Base-by-base conservation (phyloP, 2,797 vertebrate species). In the Menidia menidia region DNA sequence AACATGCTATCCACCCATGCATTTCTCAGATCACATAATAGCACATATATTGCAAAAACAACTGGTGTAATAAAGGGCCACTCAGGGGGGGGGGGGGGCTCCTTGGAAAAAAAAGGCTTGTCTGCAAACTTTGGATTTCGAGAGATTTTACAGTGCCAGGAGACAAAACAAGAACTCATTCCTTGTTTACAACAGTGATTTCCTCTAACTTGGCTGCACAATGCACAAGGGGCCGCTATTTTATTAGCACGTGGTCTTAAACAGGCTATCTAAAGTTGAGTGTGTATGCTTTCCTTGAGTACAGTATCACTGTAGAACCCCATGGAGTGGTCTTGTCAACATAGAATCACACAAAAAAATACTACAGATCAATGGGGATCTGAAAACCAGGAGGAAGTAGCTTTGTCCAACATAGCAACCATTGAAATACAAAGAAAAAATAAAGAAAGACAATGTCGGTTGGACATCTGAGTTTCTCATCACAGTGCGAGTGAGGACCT, bases 11-110 rank as follows among this genome's bases (percentile, higher is more conserved):
- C 82, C 78, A 11, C 84, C 86, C 86, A 89, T 89, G 89, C 80
- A 80, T 85, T 91, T 91, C 87, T 89, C 89, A 89, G 71, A 78
- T 87, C 80, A 90, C 73, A 87, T 85, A 88, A 91, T 84, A 72
- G 81, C 58, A 25, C 25, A 77, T 89, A 88, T 84, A 91, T 87
- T 82, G 75, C 83, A 87, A 90, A 88, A 91, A 88, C 90, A 88
- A 89, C 81, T 81, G 79, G 55, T 71, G 81, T 73, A 82, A 90
- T 84, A 67, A 44, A 3, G 30, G 48, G 89, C 80, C 87, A 85
- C 25, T 25, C 25, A 2, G 25, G 25, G 25, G 25, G 25, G 25
- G 25, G 25, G 25, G 25, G 25, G 25, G 25, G 25, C 25, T 25
- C 25, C 25, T 25, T 25, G 25, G 25, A 91, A 10, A 39, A 39